Evolutionary conservation across 2,113 vertebrate genomes (phyloP).

Genomic region (Puntigrus tetrazona): DNA sequence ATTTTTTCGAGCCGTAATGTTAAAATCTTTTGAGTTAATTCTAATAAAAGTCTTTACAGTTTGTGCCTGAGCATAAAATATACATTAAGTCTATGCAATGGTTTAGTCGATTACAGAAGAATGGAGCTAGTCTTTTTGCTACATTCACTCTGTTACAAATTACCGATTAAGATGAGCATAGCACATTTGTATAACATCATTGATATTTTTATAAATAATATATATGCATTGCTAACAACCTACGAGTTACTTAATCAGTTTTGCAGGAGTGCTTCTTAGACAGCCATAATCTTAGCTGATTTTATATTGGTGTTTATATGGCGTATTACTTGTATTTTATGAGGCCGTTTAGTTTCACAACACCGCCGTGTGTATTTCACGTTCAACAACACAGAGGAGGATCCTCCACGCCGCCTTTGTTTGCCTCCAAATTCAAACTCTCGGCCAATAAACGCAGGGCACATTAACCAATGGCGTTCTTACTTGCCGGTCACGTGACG

Average conservation of each 20-base stretch:
- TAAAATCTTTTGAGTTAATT: too few relatives aligned
- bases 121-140: too few relatives aligned
- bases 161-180: too few relatives aligned
- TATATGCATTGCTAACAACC: too few relatives aligned
- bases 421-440: constrained; percentile 74
- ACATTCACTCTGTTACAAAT: too few relatives aligned
- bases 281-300: background rate
- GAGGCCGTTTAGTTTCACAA: background rate
- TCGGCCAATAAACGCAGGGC: constrained; percentile 70
- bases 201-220: too few relatives aligned
- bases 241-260: background rate
- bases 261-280: background rate
- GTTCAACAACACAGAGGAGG: background rate
- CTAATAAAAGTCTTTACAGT: too few relatives aligned
- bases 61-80: too few relatives aligned
- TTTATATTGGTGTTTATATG: background rate
- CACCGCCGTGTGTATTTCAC: background rate
- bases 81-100: too few relatives aligned
- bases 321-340: background rate
- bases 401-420: constrained; percentile 59
- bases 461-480: constrained; percentile 15
- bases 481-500: background rate
- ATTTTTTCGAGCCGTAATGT: background rate
- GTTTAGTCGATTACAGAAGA: too few relatives aligned
- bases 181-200: too few relatives aligned